A percentile compares a stretch with the other conserved stretches of the same genome.
phyloP scores from a whole-genome alignment of 2,888 invertebrate species.

The Scaptomyza parva region DNA sequence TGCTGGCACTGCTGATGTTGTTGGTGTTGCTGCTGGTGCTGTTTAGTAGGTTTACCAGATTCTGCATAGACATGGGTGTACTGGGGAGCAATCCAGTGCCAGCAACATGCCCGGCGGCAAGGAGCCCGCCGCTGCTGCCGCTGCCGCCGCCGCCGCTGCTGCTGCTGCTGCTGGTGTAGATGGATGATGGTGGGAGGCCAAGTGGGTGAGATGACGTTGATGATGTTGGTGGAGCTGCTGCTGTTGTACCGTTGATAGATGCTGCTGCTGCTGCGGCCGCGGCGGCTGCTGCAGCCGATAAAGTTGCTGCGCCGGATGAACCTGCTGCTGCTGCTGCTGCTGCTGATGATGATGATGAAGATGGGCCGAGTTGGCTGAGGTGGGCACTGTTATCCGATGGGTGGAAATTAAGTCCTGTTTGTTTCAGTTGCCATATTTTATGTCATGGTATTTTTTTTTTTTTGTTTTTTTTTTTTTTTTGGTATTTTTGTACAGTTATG shows the following conservation, averaged over 20 bases:
- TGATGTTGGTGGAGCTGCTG: constrained; percentile 58
- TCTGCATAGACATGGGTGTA: constrained; percentile 93
- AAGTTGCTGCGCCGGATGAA: constrained; percentile 69
- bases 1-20: constrained; percentile 83
- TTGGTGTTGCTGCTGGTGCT: constrained; percentile 56
- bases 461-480: constrained; percentile 70
- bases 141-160: constrained; percentile 42
- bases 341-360: constrained; percentile 80
- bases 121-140: constrained; percentile 54
- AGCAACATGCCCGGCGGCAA: constrained; percentile 82
- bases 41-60: constrained; percentile 89
- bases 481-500: constrained; percentile 77
- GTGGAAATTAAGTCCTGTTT: constrained; percentile 85
- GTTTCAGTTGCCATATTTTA: constrained; percentile 81
- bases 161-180: constrained; percentile 34
- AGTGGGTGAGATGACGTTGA: constrained; percentile 67
- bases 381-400: constrained; percentile 85
- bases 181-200: constrained; percentile 64
- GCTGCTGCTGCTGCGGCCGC: constrained; percentile 81
- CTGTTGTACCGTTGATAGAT: constrained; percentile 80
- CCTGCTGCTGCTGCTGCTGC: constrained; percentile 80
- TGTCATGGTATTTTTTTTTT: constrained; percentile 65
- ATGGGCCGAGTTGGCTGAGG: constrained; percentile 74
- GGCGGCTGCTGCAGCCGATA: constrained; percentile 82
- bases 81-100: constrained; percentile 85